Conservation (phyloP, 1,140 invertebrate genomes). For the Meloidogyne hapla region DNA sequence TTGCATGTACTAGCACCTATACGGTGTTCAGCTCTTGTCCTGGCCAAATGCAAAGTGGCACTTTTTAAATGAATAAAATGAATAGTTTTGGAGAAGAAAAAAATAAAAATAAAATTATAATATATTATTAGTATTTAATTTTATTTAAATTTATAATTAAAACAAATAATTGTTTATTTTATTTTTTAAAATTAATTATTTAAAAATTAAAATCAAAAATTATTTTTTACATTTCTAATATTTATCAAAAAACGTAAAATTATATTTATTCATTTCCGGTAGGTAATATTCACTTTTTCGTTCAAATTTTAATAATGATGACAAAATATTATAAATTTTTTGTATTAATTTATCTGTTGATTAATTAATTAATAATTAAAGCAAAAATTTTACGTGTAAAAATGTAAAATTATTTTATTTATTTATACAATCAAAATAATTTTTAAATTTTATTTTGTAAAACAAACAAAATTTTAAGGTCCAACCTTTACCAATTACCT, state of each 20-base stretch:
- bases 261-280: neutral
- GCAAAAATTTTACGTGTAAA: neutral
- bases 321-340: neutral
- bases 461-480: no score
- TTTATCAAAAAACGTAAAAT: no score
- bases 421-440: no score
- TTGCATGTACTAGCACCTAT: slow-evolving; percentile 2
- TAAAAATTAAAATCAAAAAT: no score
- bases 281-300: neutral
- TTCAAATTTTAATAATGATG: neutral
- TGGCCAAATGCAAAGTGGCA: neutral
- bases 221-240: no score
- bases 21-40: neutral
- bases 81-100: neutral
- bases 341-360: neutral
- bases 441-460: no score
- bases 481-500: no score
- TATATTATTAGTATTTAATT: no score
- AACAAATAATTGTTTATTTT: no score
- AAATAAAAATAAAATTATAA: neutral
- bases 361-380: neutral
- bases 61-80: neutral
- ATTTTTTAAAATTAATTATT: no score
- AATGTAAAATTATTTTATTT: neutral
- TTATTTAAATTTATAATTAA: no score